Base-by-base conservation (phyloP, 2,888 invertebrate species). In the Oscheius sp. region DNA sequence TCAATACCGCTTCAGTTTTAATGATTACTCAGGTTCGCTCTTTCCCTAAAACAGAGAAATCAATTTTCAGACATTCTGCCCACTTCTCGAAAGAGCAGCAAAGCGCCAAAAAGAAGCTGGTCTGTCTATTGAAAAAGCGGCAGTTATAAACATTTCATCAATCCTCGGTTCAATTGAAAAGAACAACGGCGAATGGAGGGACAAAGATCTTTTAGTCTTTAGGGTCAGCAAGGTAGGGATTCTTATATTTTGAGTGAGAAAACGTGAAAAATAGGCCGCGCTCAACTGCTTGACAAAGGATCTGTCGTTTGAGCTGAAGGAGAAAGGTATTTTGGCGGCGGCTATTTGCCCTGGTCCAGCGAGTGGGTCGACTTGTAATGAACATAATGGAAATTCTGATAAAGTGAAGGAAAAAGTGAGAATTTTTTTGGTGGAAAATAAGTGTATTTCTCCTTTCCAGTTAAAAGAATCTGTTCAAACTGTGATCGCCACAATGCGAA, bases 111-210 rank as follows among this genome's bases (percentile, higher is more conserved):
- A 41, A 3, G n/a, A 21, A 7, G 23, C n/a, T 12, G 43, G n/a
- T 1, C 18, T 43, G 7, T 61, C 61, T 12, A 43, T 61, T 18
- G 23, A 61, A 9, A 35, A 43, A 43, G 61, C 61, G 43, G 61
- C 61, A 16, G 43, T 61, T 13, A 25, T 61, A 1, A 61, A 61
- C 23, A 45, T 61, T 45, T 61, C 61, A 9, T 61, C 61, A n/a
- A 45, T 21, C 5, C 25, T 61, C 21, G 61, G 43, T 18, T 61
- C 61, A 12, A 61, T 61, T 12, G 61, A 61, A 25, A 13, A 61
- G 21, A 61, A 61, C 18, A 61, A 61, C 13, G 61, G 61, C 1
- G 61, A 61, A 21, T 61, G 61, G 61, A 61, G 61, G 2, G 61
- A 61, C n/a, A 61, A 43, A 25, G 41, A 61, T 18, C 35, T 43